A percentile compares a stretch with the other conserved stretches of the same genome.
These are phyloP conservation scores for Tiliacea citrago DNA, from an alignment of 2,888 invertebrate species.

Conservation along the genomic window DNA sequence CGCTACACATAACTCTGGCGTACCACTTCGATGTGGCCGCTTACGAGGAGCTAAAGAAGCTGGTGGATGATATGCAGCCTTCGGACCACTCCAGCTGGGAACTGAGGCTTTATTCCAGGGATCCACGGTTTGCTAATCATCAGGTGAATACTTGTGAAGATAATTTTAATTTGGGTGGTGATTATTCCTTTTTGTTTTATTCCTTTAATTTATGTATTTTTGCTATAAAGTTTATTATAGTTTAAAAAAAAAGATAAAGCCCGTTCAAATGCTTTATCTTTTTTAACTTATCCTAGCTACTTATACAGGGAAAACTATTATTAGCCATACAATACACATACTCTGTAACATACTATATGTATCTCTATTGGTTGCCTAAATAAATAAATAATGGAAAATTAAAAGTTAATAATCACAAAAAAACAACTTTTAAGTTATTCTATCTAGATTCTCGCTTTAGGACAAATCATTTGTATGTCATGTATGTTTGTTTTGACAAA, in stretches of 20 bases:
- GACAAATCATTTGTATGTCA: neutral
- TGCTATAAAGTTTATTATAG: neutral
- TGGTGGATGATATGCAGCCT: slow-evolving; percentile 94
- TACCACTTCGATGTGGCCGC: slow-evolving; percentile 95
- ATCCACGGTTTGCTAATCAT: slow-evolving; percentile 93
- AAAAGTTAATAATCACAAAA: too few relatives aligned
- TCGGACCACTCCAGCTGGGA: slow-evolving; percentile 94
- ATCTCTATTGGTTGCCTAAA: too few relatives aligned
- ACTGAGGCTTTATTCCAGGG: slow-evolving; percentile 96
- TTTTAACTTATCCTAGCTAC: too few relatives aligned
- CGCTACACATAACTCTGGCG: slow-evolving; percentile 96
- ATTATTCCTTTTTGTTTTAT: neutral
- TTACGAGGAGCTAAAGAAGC: slow-evolving; percentile 93
- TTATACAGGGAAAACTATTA: too few relatives aligned
- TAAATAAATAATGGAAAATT: too few relatives aligned
- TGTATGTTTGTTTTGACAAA: neutral
- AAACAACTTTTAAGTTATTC: too few relatives aligned
- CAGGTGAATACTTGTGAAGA: slow-evolving; percentile 71
- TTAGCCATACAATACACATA: too few relatives aligned
- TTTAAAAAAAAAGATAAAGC: too few relatives aligned
- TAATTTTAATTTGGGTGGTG: neutral
- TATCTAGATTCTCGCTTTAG: neutral
- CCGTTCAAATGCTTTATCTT: too few relatives aligned
- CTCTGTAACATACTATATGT: too few relatives aligned
- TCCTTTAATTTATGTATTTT: neutral